Percentiles rank a stretch among this genome's conserved stretches.
Conservation (phyloP, 2,888 invertebrate genomes). For the Hypselothyrea guttata region DNA sequence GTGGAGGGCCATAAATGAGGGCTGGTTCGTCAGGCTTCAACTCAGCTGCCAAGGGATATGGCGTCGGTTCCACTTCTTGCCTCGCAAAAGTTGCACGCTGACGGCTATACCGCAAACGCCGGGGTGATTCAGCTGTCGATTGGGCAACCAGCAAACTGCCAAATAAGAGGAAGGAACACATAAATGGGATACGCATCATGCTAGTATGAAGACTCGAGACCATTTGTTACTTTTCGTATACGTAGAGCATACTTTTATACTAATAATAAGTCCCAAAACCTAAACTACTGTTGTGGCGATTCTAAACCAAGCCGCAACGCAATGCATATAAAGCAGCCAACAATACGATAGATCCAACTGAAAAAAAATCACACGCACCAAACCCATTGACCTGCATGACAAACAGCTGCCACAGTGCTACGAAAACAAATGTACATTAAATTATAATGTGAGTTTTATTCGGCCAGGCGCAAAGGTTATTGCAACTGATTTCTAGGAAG, state of each 20-base stretch:
- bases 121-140: constrained; percentile 42
- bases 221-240: constrained; percentile 54
- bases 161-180: constrained; percentile 45
- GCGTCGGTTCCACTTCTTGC: constrained; percentile 65
- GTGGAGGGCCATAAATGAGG: constrained; percentile 74
- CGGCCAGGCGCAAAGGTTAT: constrained; percentile 11
- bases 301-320: constrained; percentile 51
- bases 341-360: constrained; percentile 46
- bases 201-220: constrained; percentile 47
- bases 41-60: constrained; percentile 73
- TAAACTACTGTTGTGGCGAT: constrained; percentile 34
- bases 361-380: constrained; percentile 11
- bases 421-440: constrained; percentile 11
- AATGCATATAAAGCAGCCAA: constrained; percentile 68
- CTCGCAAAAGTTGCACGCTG: constrained; percentile 58
- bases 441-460: background rate
- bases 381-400: constrained; percentile 63
- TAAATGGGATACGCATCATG: constrained; percentile 57
- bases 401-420: constrained; percentile 61
- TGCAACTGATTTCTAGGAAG: background rate
- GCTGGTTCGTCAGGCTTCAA: constrained; percentile 72
- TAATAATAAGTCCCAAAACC: constrained; percentile 11
- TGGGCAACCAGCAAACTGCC: constrained; percentile 43
- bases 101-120: constrained; percentile 39
- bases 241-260: constrained; percentile 65